Percentiles rank a stretch among this genome's conserved stretches.
Conservation (phyloP, 2,113 vertebrate genomes). For the Opisthocomus hoazin region DNA sequence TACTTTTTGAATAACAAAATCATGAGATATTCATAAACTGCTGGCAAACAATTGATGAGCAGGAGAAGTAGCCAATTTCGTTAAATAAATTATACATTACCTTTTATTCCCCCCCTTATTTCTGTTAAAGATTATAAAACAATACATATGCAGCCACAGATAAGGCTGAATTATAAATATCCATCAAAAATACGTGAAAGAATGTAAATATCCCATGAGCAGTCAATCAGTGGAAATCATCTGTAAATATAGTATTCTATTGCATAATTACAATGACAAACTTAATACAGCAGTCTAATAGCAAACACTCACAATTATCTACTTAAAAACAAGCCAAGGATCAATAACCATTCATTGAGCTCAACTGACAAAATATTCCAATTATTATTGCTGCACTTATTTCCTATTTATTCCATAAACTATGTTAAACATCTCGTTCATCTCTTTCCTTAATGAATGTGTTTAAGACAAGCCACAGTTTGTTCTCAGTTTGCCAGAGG, state of each 20-base stretch:
- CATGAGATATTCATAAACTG: not conserved
- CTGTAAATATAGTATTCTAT: not conserved
- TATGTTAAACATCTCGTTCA: not conserved
- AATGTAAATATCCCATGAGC: not conserved
- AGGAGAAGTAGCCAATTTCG: not conserved
- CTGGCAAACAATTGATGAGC: not conserved
- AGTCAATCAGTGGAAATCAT: not conserved
- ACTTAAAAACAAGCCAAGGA: not conserved
- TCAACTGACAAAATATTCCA: not conserved
- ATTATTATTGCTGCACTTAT: not conserved
- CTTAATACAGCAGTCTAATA: not conserved
- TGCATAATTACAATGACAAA: conserved; percentile 7
- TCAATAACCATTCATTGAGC: not conserved
- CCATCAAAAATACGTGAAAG: not conserved
- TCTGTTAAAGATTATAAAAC: not conserved
- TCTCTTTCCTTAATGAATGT: not conserved
- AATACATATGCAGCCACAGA: not conserved
- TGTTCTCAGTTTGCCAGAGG: not conserved
- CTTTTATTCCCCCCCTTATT: not conserved
- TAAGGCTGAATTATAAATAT: not conserved
- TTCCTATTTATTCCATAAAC: not conserved
- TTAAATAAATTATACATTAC: not conserved
- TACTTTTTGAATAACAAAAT: not conserved
- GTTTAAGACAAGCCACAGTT: not conserved
- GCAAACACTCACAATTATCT: not conserved